A percentile compares a stretch with the other conserved stretches of the same genome.
phyloP scores from a whole-genome alignment of 2,113 vertebrate genomes.

The Sturnus vulgaris region DNA sequence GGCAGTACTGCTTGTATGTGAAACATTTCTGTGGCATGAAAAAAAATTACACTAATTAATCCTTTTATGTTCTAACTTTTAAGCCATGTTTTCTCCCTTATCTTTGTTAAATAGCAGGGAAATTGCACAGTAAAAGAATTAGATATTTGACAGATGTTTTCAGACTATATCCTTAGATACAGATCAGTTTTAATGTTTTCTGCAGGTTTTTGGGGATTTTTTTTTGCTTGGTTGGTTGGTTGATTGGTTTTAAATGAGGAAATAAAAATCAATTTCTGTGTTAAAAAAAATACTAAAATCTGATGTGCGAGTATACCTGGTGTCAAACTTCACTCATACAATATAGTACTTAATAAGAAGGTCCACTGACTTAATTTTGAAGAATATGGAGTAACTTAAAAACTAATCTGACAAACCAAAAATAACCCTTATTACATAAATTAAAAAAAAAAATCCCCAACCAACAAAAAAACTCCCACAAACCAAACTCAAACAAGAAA shows the following conservation, averaged over 20 bases:
- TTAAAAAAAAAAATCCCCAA: neutral
- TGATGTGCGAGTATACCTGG: neutral
- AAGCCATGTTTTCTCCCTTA: neutral
- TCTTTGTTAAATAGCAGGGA: neutral
- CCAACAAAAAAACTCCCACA: neutral
- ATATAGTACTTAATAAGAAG: neutral
- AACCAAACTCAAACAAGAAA: neutral
- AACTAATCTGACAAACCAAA: neutral
- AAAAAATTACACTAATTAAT: neutral
- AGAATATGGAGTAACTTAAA: neutral
- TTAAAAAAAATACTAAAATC: neutral
- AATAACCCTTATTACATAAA: neutral
- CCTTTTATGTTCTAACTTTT: slow-evolving; percentile 25
- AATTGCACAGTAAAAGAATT: neutral
- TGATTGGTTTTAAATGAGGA: neutral
- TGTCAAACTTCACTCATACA: neutral
- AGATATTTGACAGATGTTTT: neutral
- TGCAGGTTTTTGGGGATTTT: neutral
- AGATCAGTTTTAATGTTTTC: neutral
- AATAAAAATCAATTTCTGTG: neutral
- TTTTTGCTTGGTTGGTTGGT: neutral
- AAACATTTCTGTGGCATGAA: slow-evolving; percentile 28
- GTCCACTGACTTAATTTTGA: neutral
- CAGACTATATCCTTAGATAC: neutral
- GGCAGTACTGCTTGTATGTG: neutral